Evolutionary conservation across 2,888 invertebrate genomes (phyloP).

Genomic region (Tipula helvola): DNA sequence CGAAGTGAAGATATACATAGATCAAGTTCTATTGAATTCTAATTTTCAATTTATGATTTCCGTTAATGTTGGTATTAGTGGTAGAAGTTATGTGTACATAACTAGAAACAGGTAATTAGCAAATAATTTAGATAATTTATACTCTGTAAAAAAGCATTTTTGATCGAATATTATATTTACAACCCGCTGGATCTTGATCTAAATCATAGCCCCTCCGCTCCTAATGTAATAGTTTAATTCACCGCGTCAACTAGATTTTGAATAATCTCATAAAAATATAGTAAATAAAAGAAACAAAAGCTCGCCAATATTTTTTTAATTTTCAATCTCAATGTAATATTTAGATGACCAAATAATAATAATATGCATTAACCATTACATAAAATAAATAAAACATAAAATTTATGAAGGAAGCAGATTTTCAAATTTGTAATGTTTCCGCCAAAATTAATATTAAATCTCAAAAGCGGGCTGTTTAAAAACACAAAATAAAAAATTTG

Average conservation of each 20-base stretch:
- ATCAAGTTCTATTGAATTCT: background rate
- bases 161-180: too few relatives aligned
- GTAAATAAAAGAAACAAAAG: background rate
- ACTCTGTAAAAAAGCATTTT: too few relatives aligned
- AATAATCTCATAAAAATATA: background rate
- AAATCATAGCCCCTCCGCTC: background rate
- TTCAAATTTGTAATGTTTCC: background rate
- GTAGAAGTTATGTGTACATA: too few relatives aligned
- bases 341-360: background rate
- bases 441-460: background rate
- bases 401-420: background rate
- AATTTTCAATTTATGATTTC: too few relatives aligned
- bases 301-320: background rate
- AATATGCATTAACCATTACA: background rate
- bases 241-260: background rate
- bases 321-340: background rate
- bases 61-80: too few relatives aligned
- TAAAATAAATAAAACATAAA: background rate
- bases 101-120: too few relatives aligned
- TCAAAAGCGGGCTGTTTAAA: background rate
- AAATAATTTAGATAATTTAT: too few relatives aligned
- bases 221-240: background rate
- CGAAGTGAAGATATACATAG: background rate
- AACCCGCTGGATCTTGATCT: background rate
- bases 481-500: background rate